Conservation (phyloP, 2,888 invertebrate genomes). For the Erannis defoliaria region DNA sequence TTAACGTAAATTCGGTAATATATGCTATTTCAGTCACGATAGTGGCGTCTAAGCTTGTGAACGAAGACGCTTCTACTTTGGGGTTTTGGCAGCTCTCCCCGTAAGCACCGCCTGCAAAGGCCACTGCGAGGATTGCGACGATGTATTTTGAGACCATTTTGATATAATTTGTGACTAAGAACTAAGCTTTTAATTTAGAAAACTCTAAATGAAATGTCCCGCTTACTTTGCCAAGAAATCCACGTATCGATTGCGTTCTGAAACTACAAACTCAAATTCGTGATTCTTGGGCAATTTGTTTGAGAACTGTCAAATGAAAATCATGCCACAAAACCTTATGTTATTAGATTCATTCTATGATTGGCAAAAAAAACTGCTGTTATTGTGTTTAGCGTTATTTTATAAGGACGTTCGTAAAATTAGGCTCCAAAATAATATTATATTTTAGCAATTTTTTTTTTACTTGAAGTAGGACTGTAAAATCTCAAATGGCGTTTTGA, state of each 20-base stretch:
- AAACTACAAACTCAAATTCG: conserved; percentile 1
- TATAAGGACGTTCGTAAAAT: too few relatives aligned
- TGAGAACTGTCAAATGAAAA: neutral
- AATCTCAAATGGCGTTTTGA: conserved; percentile 40
- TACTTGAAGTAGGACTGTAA: too few relatives aligned
- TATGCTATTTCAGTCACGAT: conserved; percentile 96
- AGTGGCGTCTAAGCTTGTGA: conserved; percentile 97
- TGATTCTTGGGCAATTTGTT: neutral
- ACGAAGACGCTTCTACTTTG: conserved; percentile 91
- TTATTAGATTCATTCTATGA: too few relatives aligned
- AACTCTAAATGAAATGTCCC: conserved; percentile 31
- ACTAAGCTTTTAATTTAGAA: conserved; percentile 51
- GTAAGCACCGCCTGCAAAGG: conserved; percentile 57
- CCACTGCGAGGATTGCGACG: conserved; percentile 63
- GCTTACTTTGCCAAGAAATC: conserved; percentile 19
- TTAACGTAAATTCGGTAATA: conserved; percentile 95
- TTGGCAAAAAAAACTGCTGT: too few relatives aligned
- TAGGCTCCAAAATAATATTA: too few relatives aligned
- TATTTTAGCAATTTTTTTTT: too few relatives aligned
- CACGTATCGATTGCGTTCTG: conserved; percentile 44
- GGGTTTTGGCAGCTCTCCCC: conserved; percentile 84
- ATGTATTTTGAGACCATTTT: conserved; percentile 81
- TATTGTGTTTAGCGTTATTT: too few relatives aligned
- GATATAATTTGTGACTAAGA: conserved; percentile 55
- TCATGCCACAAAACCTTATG: neutral